A percentile compares a stretch with the other conserved stretches of the same genome.
phyloP scores from a whole-genome alignment of 53 echinoderm and acorn worm genomes.

The Echinometra lucunter region DNA sequence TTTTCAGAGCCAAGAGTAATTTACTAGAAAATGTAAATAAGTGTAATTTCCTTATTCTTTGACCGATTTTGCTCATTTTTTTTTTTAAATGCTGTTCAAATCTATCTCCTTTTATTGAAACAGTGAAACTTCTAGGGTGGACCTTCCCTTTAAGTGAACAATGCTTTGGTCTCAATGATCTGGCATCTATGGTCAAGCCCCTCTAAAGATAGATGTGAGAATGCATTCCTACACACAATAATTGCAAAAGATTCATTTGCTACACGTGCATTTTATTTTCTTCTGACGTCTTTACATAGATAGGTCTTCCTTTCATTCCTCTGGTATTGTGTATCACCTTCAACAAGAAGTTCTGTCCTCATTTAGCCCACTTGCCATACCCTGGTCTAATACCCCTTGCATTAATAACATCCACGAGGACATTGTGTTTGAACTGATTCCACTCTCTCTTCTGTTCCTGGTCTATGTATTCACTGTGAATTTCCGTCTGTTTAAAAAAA shows the following conservation, averaged over 20 bases:
- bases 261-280: background rate
- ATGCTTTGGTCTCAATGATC: no score
- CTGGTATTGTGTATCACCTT: background rate
- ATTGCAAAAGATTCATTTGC: background rate
- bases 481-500: slow-evolving; percentile 77
- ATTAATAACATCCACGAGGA: slow-evolving; percentile 89
- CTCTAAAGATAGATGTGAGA: no score
- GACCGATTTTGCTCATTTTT: no score
- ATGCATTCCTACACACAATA: background rate
- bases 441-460: slow-evolving; percentile 96
- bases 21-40: no score
- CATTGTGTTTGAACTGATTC: slow-evolving; percentile 97
- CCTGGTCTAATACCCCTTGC: slow-evolving; percentile 93
- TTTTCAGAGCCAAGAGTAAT: no score
- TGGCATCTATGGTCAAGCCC: no score
- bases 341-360: slow-evolving; percentile 12
- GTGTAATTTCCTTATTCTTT: no score
- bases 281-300: background rate
- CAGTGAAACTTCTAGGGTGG: no score
- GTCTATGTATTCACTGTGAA: slow-evolving; percentile 95
- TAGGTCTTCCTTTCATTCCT: background rate
- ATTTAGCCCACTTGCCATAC: slow-evolving; percentile 97
- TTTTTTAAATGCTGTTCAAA: no score
- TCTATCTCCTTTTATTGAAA: no score
- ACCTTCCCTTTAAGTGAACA: no score